These are phyloP conservation scores for Epinephelus moara DNA, from an alignment of 2,113 vertebrate genomes.

Conservation along the genomic window DNA sequence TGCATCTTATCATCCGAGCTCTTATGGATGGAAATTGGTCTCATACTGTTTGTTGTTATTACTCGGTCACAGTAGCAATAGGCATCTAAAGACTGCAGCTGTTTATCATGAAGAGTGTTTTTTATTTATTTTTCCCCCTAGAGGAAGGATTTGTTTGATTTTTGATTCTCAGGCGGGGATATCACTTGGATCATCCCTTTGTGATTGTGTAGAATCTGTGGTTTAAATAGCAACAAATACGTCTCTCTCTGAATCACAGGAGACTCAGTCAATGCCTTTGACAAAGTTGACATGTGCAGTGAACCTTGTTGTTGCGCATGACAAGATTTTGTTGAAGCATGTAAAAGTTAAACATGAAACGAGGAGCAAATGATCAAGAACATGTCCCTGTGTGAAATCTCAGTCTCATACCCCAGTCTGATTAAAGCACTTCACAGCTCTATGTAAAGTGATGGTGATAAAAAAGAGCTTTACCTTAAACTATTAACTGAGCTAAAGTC, in stretches of 20 bases:
- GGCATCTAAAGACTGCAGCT: not conserved
- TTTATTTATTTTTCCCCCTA: not conserved
- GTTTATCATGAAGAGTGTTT: not conserved
- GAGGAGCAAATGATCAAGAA: not conserved
- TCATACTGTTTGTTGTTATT: slow-evolving; percentile 26
- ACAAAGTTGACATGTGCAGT: not conserved
- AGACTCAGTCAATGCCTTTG: not conserved
- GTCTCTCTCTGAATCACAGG: not conserved
- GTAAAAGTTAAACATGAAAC: not conserved
- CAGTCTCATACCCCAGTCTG: not conserved
- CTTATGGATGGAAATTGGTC: slow-evolving; percentile 26
- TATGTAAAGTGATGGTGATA: not conserved
- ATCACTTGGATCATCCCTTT: not conserved
- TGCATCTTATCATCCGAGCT: not conserved
- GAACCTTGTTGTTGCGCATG: not conserved
- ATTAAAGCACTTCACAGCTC: not conserved
- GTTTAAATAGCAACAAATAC: slow-evolving; percentile 4
- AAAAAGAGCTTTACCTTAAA: not conserved
- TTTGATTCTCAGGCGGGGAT: not conserved
- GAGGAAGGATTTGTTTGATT: slow-evolving; percentile 30
- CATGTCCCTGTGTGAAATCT: not conserved
- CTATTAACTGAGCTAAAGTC: not conserved
- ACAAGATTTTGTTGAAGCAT: not conserved
- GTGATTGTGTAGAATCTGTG: not conserved
- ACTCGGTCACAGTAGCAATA: not conserved